Conservation (phyloP, 2,113 vertebrate species). For the Myotis lucifugus region DNA sequence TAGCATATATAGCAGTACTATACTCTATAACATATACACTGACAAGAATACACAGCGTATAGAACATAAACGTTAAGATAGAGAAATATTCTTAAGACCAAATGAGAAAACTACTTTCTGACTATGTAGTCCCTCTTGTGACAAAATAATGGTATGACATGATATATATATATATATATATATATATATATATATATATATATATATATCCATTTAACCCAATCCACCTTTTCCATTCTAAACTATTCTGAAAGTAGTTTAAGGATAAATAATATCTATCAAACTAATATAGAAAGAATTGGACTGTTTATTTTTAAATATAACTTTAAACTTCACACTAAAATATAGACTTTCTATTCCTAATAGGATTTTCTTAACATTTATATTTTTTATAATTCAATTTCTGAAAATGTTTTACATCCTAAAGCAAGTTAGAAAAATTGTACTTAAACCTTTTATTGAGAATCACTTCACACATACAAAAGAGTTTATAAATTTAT, state of each 20-base stretch:
- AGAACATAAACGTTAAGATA: background rate
- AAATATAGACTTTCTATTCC: background rate
- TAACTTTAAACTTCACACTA: background rate
- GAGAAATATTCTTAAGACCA: background rate
- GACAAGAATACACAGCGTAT: background rate
- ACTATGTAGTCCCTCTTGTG: constrained; percentile 77
- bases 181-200: too few species aligned
- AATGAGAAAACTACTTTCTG: constrained; percentile 17
- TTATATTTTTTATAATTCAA: background rate
- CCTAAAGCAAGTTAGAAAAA: constrained; percentile 28
- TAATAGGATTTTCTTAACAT: background rate
- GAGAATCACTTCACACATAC: background rate
- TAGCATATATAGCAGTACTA: background rate
- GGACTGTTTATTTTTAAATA: background rate
- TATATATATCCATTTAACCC: constrained; percentile 12
- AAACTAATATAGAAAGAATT: background rate
- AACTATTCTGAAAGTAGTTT: constrained; percentile 10
- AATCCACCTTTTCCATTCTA: background rate
- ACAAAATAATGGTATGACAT: constrained; percentile 61
- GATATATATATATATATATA: background rate
- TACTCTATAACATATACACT: background rate
- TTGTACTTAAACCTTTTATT: background rate
- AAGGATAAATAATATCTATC: background rate
- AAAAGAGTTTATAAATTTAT: background rate
- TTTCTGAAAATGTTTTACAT: background rate